Percentiles rank a stretch among this genome's conserved stretches.
These are phyloP conservation scores for Goniozus legneri DNA, from an alignment of 1,140 invertebrate species.

Conservation along the genomic window DNA sequence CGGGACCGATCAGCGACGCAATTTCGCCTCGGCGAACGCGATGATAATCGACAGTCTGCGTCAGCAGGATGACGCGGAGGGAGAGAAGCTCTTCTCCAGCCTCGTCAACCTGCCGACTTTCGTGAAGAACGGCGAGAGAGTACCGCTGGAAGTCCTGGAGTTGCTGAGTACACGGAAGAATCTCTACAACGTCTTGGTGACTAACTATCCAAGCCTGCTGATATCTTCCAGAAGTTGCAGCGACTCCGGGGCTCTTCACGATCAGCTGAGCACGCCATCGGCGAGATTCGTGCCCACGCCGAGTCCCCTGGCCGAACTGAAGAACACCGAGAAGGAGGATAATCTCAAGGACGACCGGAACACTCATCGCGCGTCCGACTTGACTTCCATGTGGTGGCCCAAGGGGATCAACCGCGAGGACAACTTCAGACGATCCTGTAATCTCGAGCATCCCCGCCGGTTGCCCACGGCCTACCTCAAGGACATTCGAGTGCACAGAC, in stretches of 20 bases:
- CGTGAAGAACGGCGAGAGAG: constrained; percentile 71
- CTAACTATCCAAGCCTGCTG: constrained; percentile 71
- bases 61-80: constrained; percentile 32
- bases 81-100: constrained; percentile 67
- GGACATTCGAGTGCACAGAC: constrained; percentile 67
- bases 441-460: constrained; percentile 47
- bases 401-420: constrained; percentile 46
- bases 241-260: constrained; percentile 58
- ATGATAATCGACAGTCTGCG: constrained; percentile 39
- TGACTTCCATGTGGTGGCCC: constrained; percentile 59
- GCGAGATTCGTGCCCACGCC: constrained; percentile 27
- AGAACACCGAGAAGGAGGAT: constrained; percentile 3
- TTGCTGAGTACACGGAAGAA: constrained; percentile 66
- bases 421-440: constrained; percentile 45
- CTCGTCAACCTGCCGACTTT: constrained; percentile 80
- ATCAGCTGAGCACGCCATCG: constrained; percentile 31
- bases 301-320: constrained; percentile 24
- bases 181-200: constrained; percentile 67
- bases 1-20: constrained; percentile 33
- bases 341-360: constrained; percentile 3
- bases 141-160: constrained; percentile 72
- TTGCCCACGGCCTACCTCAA: constrained; percentile 65
- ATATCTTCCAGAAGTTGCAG: constrained; percentile 69
- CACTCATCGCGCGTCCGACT: constrained; percentile 44
- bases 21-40: constrained; percentile 41